Evolutionary conservation across 2,888 invertebrate species (phyloP).

Genomic region (Syritta pipiens): DNA sequence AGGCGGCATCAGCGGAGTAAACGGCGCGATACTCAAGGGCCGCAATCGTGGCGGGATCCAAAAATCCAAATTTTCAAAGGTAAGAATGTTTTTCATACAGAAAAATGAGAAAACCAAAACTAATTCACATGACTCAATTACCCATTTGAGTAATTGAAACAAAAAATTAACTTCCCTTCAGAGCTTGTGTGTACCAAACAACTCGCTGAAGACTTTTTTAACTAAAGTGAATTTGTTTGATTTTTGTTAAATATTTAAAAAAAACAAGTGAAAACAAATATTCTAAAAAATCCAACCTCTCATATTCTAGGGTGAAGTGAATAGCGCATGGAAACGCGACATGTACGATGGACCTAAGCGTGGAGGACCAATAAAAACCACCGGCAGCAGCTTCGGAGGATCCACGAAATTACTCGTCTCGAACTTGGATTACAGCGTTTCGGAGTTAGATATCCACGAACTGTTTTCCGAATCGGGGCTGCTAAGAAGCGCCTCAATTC

Average conservation of each 20-base stretch:
- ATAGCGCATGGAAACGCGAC: slow-evolving; percentile 98
- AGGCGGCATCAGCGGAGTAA: slow-evolving; percentile 77
- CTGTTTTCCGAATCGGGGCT: slow-evolving; percentile 98
- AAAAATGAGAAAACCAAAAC: slow-evolving; percentile 33
- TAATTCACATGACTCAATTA: slow-evolving; percentile 18
- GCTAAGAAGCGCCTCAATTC: slow-evolving; percentile 95
- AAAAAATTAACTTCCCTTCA: slow-evolving; percentile 41
- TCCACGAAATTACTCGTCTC: slow-evolving; percentile 94
- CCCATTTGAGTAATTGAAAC: slow-evolving; percentile 49
- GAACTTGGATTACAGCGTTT: slow-evolving; percentile 98
- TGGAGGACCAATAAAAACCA: slow-evolving; percentile 76
- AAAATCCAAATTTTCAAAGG: slow-evolving; percentile 78
- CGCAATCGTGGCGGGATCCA: slow-evolving; percentile 86
- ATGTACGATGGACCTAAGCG: slow-evolving; percentile 89
- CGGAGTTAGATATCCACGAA: slow-evolving; percentile 97
- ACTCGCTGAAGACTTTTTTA: slow-evolving; percentile 36
- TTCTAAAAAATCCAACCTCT: slow-evolving; percentile 75
- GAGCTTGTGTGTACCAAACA: slow-evolving; percentile 45
- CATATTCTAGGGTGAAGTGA: slow-evolving; percentile 91
- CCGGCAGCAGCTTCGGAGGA: slow-evolving; percentile 81
- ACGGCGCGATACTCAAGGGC: slow-evolving; percentile 84
- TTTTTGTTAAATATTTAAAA: slow-evolving; percentile 60
- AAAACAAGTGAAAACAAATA: slow-evolving; percentile 56
- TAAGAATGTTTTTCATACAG: slow-evolving; percentile 74
- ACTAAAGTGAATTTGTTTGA: slow-evolving; percentile 34